phyloP scores from a whole-genome alignment of 2,797 vertebrate genomes.

The Phoebastria nigripes region DNA sequence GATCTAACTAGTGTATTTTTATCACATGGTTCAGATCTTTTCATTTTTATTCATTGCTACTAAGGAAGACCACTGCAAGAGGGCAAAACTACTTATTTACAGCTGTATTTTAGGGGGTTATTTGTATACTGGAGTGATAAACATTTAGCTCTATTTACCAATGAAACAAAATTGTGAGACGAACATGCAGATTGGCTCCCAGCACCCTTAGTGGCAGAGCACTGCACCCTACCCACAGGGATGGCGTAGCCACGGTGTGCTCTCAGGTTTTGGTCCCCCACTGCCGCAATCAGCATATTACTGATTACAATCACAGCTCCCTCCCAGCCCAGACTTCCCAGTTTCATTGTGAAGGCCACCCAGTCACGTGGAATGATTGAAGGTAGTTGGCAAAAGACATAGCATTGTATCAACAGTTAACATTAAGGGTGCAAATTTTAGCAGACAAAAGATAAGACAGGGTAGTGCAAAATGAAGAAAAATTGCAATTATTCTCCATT shows the following conservation, averaged over 20 bases:
- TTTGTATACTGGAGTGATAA: neutral
- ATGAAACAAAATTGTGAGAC: neutral
- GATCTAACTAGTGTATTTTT: neutral
- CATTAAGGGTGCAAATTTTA: neutral
- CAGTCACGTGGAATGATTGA: neutral
- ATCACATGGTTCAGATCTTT: neutral
- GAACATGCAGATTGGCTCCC: neutral
- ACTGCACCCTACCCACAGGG: neutral
- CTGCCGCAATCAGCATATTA: neutral
- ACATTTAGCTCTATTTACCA: neutral
- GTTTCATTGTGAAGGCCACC: neutral
- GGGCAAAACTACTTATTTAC: neutral
- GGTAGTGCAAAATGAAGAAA: neutral
- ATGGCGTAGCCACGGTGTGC: accelerated
- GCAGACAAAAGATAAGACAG: neutral
- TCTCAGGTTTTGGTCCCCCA: neutral
- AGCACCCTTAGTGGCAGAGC: neutral
- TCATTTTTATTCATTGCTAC: neutral
- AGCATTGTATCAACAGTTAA: neutral
- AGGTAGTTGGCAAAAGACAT: neutral
- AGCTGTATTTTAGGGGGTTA: neutral
- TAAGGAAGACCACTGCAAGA: neutral
- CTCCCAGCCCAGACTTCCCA: neutral
- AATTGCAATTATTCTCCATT: neutral
- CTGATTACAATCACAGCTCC: neutral